Evolutionary conservation across 1,140 invertebrate genomes (phyloP), one percentile per base, ranked within the genome.

Genomic region (Conopomorpha cramerella): DNA sequence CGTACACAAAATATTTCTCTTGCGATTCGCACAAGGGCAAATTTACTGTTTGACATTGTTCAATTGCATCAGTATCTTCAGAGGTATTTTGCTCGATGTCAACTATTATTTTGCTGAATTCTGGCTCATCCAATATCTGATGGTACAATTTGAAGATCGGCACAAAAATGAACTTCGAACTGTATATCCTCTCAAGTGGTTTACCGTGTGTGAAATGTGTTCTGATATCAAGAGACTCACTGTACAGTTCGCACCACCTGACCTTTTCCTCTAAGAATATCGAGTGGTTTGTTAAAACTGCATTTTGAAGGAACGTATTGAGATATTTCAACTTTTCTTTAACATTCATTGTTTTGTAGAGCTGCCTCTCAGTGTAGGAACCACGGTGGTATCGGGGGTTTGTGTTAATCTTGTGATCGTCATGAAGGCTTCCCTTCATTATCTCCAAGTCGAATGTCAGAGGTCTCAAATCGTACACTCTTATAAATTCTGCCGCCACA

Each of bases 311-410:
- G 17, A 70, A 61, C 8, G 43, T 38, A 38, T 57, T 63, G 12
- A 77, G 49, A 38, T 63, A 72, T 13, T 55, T 57, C 0, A 76
- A 55, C 45, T 81, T 80, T 28, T 81, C 76, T 28, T 77, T 60
- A 0, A 77, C 35, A 12, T 72, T 70, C 34, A 77, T 64, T n/a
- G 77, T 68, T 17, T 61, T 51, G 11, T 78, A 71, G 12, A 66
- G 43, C 30, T 79, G 64, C 23, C 80, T 54, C 36, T 82, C 78
- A 0, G 76, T 77, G 39, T 80, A 81, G 2, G 80, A 81, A 0
- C 80, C 77, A 16, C 74, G 48, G 23, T 77, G 71, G 7, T 76
- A 78, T 31, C 71, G 53, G 7, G 72, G 77, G 32, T 78, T 74
- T 12, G 65, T 67, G 29, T 78, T 73, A 11, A 70, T 55, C 49